Evolutionary conservation across 2,797 vertebrate genomes (phyloP).

Genomic region (Leucoraja ocellata): DNA sequence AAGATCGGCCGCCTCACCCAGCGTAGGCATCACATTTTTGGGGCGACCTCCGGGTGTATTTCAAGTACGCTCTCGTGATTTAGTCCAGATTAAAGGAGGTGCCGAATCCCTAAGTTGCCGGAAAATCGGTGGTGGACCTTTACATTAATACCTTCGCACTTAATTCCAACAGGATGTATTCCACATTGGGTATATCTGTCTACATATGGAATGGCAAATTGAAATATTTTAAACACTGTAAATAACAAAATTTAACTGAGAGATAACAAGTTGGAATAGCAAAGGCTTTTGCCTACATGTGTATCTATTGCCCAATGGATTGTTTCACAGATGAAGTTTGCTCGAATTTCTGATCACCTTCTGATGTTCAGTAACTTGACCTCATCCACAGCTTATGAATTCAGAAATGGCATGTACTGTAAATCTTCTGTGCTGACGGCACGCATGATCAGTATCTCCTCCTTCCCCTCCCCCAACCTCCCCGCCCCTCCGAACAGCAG

Average conservation of each 20-base stretch:
- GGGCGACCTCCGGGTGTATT: too few species aligned
- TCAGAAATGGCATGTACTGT: constrained; percentile 13
- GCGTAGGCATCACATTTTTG: too few species aligned
- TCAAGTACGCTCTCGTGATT: too few species aligned
- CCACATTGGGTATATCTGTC: background rate
- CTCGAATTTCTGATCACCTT: background rate
- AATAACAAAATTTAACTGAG: background rate
- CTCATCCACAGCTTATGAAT: background rate
- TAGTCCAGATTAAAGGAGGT: too few species aligned
- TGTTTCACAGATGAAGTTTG: background rate
- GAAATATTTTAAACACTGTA: background rate
- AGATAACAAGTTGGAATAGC: background rate
- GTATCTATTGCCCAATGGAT: background rate
- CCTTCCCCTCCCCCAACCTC: background rate
- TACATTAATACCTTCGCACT: background rate
- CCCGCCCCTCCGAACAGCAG: background rate
- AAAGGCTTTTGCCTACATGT: background rate
- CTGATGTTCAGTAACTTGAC: constrained; percentile 13
- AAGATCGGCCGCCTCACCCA: too few species aligned
- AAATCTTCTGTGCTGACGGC: background rate
- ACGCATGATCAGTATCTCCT: background rate
- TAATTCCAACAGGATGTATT: background rate
- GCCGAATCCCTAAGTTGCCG: too few species aligned
- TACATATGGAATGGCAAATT: background rate
- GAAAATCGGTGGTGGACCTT: too few species aligned